Percentiles rank a stretch among this genome's conserved stretches.
These are phyloP conservation scores for Ichneumoninae sp. DNA, from an alignment of 2,888 invertebrate species.

Conservation along the genomic window DNA sequence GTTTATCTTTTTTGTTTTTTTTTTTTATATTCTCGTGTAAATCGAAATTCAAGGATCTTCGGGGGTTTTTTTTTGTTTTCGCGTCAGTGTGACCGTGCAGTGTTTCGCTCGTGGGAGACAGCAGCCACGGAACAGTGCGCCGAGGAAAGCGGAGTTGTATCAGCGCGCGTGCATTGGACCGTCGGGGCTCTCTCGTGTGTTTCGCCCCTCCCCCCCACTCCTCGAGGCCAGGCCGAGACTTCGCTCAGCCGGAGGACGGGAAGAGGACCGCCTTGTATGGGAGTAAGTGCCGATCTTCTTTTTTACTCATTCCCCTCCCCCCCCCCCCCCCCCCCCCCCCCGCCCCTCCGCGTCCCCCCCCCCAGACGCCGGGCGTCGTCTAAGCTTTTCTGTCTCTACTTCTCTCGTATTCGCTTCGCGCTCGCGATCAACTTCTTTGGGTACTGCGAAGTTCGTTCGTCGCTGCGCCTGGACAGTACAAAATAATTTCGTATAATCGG, in stretches of 20 bases:
- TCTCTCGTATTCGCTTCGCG: background rate
- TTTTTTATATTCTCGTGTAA: background rate
- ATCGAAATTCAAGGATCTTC: conserved; percentile 4
- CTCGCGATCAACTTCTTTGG: background rate
- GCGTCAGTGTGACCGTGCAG: conserved; percentile 21
- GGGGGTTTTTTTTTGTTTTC: background rate
- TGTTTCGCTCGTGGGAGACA: conserved; percentile 19
- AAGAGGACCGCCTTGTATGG: conserved; percentile 71
- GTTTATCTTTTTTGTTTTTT: background rate
- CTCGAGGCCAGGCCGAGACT: conserved; percentile 31
- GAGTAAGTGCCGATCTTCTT: conserved; percentile 71
- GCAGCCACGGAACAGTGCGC: conserved; percentile 10
- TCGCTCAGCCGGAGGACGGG: conserved; percentile 56
- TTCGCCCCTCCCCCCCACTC: conserved; percentile 11
- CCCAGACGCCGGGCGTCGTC: too few species aligned
- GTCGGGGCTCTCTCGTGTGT: conserved; percentile 8
- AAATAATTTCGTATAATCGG: too few species aligned
- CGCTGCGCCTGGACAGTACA: background rate
- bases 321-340: too few species aligned
- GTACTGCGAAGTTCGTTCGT: background rate
- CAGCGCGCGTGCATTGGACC: conserved; percentile 14
- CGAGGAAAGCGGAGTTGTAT: conserved; percentile 17
- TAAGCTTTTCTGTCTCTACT: background rate
- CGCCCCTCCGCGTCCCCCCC: too few species aligned
- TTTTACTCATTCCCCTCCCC: conserved; percentile 14